Conservation (phyloP, 2,888 invertebrate genomes). For the Dione vanillae region DNA sequence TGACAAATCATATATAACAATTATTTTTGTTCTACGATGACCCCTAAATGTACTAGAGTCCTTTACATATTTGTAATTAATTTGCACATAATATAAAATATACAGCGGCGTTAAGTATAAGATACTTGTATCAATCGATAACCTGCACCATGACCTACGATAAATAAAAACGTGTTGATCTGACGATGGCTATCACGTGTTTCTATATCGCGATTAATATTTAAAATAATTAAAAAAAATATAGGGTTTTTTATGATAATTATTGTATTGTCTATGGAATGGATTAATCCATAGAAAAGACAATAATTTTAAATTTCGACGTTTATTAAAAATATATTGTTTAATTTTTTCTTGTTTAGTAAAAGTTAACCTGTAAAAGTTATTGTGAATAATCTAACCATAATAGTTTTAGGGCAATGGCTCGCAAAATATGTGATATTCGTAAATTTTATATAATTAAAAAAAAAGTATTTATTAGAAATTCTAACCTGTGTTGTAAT, state of each 20-base stretch:
- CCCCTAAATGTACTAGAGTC: not conserved
- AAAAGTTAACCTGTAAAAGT: no score
- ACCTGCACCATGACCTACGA: conserved; percentile 26
- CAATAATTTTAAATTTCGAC: no score
- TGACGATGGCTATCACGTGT: not conserved
- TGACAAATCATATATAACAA: not conserved
- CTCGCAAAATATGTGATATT: no score
- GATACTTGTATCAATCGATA: conserved; percentile 5
- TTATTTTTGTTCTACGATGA: not conserved
- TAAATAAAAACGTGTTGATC: conserved; percentile 22
- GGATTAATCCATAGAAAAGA: no score
- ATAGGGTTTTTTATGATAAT: no score
- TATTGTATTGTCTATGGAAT: no score
- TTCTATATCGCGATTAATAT: not conserved
- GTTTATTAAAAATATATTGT: no score
- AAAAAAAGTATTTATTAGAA: not conserved
- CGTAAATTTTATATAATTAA: no score
- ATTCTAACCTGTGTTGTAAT: conserved; percentile 92
- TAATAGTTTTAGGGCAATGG: no score
- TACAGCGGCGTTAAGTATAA: not conserved
- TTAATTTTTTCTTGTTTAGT: no score
- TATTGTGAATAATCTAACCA: no score
- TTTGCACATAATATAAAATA: not conserved
- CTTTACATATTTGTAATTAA: not conserved
- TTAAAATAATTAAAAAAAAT: not conserved